phyloP scores from a whole-genome alignment of 1,140 invertebrate species.

The Drosophila kikkawai region DNA sequence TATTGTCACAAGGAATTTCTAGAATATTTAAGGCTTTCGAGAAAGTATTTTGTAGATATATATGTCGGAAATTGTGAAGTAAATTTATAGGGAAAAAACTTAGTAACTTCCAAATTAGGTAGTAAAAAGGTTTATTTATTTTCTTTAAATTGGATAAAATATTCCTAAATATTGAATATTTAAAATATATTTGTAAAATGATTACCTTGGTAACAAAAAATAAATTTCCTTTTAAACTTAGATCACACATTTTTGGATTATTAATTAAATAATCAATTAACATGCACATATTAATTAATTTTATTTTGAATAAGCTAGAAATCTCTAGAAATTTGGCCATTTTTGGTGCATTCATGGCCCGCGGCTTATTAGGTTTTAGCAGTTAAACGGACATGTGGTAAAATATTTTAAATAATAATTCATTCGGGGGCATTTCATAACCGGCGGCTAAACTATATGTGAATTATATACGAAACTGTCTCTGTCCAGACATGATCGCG shows the following conservation, averaged over 20 bases:
- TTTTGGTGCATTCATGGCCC: slow-evolving; percentile 9
- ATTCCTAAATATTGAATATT: too few relatives aligned
- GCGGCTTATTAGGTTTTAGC: slow-evolving; percentile 35
- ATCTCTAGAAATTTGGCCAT: background rate
- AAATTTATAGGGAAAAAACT: background rate
- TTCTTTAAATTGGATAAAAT: too few relatives aligned
- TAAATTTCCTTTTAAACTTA: too few relatives aligned
- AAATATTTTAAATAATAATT: slow-evolving; percentile 53
- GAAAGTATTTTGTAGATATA: background rate
- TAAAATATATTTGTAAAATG: too few relatives aligned
- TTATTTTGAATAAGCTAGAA: background rate
- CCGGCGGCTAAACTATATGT: slow-evolving; percentile 38
- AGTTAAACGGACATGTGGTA: slow-evolving; percentile 41
- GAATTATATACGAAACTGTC: slow-evolving; percentile 51
- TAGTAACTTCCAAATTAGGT: background rate
- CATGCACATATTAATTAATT: background rate
- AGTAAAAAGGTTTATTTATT: background rate
- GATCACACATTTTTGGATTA: too few relatives aligned
- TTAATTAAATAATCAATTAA: background rate
- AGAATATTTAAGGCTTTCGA: background rate
- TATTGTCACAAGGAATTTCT: background rate
- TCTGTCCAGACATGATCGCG: slow-evolving; percentile 41
- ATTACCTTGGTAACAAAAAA: too few relatives aligned
- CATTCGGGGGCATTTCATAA: slow-evolving; percentile 27
- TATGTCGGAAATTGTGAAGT: background rate